phyloP scores from a whole-genome alignment of 1,140 invertebrate genomes.

The Theocolax elegans region DNA sequence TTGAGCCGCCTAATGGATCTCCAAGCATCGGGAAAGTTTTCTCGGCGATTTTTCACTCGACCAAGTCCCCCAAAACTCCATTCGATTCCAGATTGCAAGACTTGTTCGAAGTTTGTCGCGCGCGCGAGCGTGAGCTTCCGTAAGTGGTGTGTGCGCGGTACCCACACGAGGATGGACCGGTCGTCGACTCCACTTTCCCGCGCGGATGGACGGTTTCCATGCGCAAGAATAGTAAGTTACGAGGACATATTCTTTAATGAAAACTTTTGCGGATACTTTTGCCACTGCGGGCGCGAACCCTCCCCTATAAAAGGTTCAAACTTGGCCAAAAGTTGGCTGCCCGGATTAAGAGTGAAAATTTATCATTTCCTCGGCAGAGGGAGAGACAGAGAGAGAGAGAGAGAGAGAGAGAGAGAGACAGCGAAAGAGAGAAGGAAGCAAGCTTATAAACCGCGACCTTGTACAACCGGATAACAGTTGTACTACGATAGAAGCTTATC shows the following conservation, averaged over 20 bases:
- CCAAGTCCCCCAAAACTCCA: slow-evolving; percentile 57
- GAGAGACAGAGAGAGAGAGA: not conserved
- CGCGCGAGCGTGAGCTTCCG: not conserved
- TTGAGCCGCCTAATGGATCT: slow-evolving; percentile 58
- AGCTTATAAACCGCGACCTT: not conserved
- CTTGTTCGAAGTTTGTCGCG: slow-evolving; percentile 58
- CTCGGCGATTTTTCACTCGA: slow-evolving; percentile 60
- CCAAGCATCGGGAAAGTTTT: slow-evolving; percentile 53
- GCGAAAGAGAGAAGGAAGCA: not conserved
- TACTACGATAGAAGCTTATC: too few species aligned
- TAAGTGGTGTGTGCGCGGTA: not conserved
- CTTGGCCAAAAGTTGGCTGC: slow-evolving; percentile 16
- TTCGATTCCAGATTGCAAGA: slow-evolving; percentile 60
- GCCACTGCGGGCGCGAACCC: not conserved
- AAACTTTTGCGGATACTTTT: slow-evolving; percentile 43
- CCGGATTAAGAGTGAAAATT: slow-evolving; percentile 20
- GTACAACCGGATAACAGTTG: not conserved
- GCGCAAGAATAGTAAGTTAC: slow-evolving; percentile 30
- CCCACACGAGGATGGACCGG: not conserved
- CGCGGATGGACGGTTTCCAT: slow-evolving; percentile 14
- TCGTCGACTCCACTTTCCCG: not conserved
- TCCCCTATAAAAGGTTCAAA: not conserved
- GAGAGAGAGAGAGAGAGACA: not conserved
- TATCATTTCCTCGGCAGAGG: not conserved
- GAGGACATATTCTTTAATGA: slow-evolving; percentile 44